A percentile compares a stretch with the other conserved stretches of the same genome.
Evolutionary conservation across 2,888 invertebrate species (phyloP).

Genomic region (Pseudolycoriella hygida): DNA sequence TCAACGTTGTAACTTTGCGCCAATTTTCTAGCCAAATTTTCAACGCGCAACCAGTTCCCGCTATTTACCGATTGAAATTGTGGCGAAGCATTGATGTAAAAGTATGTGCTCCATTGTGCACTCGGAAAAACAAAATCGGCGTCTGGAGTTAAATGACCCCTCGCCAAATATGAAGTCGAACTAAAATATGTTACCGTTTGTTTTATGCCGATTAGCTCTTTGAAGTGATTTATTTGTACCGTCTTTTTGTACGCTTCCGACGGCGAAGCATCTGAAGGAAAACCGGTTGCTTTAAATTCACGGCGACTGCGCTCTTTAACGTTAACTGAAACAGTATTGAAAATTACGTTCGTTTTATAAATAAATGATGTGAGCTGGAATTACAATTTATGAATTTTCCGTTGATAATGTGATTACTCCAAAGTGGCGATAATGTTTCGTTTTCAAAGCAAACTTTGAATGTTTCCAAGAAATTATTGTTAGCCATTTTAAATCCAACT

Average conservation of each 20-base stretch:
- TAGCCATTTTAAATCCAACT: slow-evolving; percentile 14
- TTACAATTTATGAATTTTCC: slow-evolving; percentile 25
- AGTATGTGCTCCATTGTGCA: slow-evolving; percentile 32
- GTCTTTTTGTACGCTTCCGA: slow-evolving; percentile 19
- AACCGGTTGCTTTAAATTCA: slow-evolving; percentile 21
- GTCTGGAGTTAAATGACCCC: slow-evolving; percentile 34
- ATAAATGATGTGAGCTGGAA: slow-evolving; percentile 11
- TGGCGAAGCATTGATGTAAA: slow-evolving; percentile 32
- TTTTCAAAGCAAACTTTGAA: slow-evolving; percentile 24
- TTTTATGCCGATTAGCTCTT: slow-evolving; percentile 17
- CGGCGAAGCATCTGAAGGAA: slow-evolving; percentile 15
- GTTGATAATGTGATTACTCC: slow-evolving; percentile 22
- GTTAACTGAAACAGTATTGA: slow-evolving; percentile 9
- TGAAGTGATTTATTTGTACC: slow-evolving; percentile 22
- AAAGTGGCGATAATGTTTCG: slow-evolving; percentile 20
- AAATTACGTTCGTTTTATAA: neutral
- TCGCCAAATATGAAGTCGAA: slow-evolving; percentile 22
- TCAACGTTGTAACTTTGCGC: slow-evolving; percentile 22
- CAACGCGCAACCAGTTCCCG: slow-evolving; percentile 33
- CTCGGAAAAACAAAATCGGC: slow-evolving; percentile 32
- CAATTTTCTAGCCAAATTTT: slow-evolving; percentile 25
- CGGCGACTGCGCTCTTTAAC: slow-evolving; percentile 18
- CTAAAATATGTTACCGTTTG: slow-evolving; percentile 20
- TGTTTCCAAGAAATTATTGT: slow-evolving; percentile 13
- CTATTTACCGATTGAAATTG: slow-evolving; percentile 33